Conservation (phyloP, 2,113 vertebrate genomes). For the Marmota flaviventris region DNA sequence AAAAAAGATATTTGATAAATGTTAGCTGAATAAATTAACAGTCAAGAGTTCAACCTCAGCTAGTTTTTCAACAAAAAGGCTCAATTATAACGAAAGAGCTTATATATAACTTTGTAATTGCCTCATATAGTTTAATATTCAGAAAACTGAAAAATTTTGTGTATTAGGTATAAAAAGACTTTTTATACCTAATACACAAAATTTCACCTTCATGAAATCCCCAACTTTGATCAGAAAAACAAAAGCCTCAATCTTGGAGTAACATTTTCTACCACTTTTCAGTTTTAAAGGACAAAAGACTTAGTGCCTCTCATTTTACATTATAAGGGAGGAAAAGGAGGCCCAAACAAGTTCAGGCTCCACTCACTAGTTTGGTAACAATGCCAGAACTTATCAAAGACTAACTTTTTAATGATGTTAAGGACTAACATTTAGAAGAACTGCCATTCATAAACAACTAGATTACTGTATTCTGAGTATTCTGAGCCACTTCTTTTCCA, state of each 20-base stretch:
- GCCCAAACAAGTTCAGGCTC: not conserved
- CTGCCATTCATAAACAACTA: not conserved
- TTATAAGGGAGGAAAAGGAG: not conserved
- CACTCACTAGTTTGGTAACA: not conserved
- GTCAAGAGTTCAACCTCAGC: slow-evolving; percentile 17
- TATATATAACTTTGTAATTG: not conserved
- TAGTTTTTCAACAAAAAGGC: not conserved
- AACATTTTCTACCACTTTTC: slow-evolving; percentile 48
- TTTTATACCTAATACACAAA: too few relatives aligned
- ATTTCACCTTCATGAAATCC: too few relatives aligned
- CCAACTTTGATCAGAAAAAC: not conserved
- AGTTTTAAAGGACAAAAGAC: slow-evolving; percentile 1
- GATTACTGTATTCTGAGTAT: not conserved
- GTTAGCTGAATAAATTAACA: not conserved
- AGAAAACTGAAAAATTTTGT: not conserved
- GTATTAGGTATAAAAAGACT: not conserved
- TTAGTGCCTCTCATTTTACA: not conserved
- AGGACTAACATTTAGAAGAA: slow-evolving; percentile 9
- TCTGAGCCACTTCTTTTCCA: slow-evolving; percentile 22
- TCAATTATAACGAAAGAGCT: not conserved
- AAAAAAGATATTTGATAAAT: not conserved
- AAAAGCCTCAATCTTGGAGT: not conserved
- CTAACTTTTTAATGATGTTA: not conserved
- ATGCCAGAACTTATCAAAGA: not conserved
- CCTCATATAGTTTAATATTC: not conserved